phyloP scores from a whole-genome alignment of 2,113 vertebrate species.

The Morphnarchus princeps region DNA sequence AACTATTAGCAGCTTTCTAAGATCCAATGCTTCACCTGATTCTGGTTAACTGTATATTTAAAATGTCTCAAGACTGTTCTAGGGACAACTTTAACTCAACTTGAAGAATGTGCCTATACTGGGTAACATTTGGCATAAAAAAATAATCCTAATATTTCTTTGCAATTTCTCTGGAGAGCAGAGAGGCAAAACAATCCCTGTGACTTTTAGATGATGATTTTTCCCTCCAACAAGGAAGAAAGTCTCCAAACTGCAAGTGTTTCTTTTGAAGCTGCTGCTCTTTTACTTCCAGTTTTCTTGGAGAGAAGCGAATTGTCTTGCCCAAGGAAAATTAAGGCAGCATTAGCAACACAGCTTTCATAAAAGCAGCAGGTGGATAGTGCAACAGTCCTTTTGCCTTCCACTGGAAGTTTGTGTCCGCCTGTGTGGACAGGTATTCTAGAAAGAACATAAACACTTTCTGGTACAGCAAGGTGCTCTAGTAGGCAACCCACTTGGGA shows the following conservation, averaged over 20 bases:
- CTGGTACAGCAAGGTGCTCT: not conserved
- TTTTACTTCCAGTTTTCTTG: not conserved
- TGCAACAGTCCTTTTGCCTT: not conserved
- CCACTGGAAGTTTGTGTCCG: not conserved
- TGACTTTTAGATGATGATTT: not conserved
- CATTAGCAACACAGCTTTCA: not conserved
- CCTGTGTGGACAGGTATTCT: not conserved
- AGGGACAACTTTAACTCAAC: not conserved
- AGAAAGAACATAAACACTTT: not conserved
- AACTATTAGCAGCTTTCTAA: not conserved
- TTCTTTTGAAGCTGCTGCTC: not conserved
- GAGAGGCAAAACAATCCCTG: not conserved
- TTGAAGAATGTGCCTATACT: not conserved
- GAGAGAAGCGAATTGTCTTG: not conserved
- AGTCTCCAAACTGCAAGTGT: not conserved
- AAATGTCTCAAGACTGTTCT: not conserved
- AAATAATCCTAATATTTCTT: not conserved
- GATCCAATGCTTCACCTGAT: not conserved
- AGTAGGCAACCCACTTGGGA: not conserved
- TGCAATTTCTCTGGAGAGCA: not conserved
- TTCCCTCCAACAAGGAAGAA: not conserved
- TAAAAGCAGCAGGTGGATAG: not conserved
- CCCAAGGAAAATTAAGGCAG: not conserved
- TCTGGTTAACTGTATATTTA: not conserved
- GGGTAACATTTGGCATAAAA: not conserved